These are phyloP conservation scores for Lutraria lutraria DNA, from an alignment of 2,888 invertebrate species.

Conservation along the genomic window DNA sequence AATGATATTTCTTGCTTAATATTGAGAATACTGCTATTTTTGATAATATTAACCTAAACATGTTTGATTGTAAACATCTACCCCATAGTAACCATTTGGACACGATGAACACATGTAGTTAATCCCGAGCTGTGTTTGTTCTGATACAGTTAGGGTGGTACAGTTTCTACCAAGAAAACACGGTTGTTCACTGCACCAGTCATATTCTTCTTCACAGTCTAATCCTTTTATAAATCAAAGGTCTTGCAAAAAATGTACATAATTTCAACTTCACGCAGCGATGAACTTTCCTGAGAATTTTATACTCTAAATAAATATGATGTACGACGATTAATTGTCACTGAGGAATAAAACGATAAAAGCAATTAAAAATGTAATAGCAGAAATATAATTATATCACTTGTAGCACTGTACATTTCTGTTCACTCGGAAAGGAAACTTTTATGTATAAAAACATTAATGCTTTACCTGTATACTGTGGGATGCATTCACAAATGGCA, in stretches of 20 bases:
- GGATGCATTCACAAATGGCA: conserved; percentile 45
- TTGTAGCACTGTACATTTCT: too few relatives aligned
- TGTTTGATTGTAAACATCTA: neutral
- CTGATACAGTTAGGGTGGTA: conserved; percentile 59
- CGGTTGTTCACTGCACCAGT: conserved; percentile 69
- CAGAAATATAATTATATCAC: too few relatives aligned
- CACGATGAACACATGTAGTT: conserved; percentile 61
- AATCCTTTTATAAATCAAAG: conserved; percentile 64
- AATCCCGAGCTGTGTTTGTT: conserved; percentile 27
- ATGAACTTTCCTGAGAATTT: too few relatives aligned
- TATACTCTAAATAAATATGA: too few relatives aligned
- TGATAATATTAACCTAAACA: conserved; percentile 4
- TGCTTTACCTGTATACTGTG: conserved; percentile 64
- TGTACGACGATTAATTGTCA: too few relatives aligned
- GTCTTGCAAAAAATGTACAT: neutral
- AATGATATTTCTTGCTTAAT: too few relatives aligned
- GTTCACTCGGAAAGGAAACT: too few relatives aligned
- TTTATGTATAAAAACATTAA: too few relatives aligned
- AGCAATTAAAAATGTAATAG: too few relatives aligned
- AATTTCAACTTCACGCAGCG: neutral
- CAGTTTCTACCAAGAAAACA: conserved; percentile 71
- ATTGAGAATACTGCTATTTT: too few relatives aligned
- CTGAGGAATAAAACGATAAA: too few relatives aligned
- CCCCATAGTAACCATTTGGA: conserved; percentile 60
- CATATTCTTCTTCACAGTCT: conserved; percentile 69